Base-by-base conservation (phyloP, 2,113 vertebrate species). In the Tricholaema leucomelas region DNA sequence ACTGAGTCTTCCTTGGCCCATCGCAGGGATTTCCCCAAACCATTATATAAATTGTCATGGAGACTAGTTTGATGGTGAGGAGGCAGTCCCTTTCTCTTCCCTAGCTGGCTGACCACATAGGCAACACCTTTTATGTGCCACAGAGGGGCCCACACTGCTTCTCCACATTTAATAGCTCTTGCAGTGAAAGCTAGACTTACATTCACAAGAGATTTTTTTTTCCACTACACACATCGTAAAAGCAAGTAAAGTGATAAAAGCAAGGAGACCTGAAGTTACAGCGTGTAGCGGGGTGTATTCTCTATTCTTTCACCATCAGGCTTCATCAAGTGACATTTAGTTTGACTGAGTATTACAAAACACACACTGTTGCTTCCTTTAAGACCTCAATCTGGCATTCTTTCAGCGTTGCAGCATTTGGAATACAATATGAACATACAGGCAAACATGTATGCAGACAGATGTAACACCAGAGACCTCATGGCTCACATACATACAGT, bases 161-260 rank as follows among this genome's bases (percentile, higher is more conserved):
- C 85, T 91, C 61, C 75, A 58, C 46, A 0, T 67, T 93, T 66
- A 90, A 91, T 27, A 80, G 33, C 56, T 52, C 58, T 74, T 17
- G 9, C 60, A 83, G 64, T 12, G 56, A 80, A 74, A 92, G 56
- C 44, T 59, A 42, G 66, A 28, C 69, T 85, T 94, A 18, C 72
- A 83, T n/a, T 85, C 91, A 60, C 82, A n/a, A 30, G 81, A 77
- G 66, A 40, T 9, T 74, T 19, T 54, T 50, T 80, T 81, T 84
- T 42, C 52, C 63, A 46, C 55, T 50, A 63, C 90, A 81, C 77
- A 36, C 67, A 73, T 73, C 63, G 33, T 91, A 70, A 87, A 82
- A 87, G 59, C 71, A 73, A 76, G 67, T 11, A 15, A 85, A 81
- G 91, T 60, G 85, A 89, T 89, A 95, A 93, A 93, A 94, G 78